Base-by-base conservation (phyloP, 23 tunicate genomes). In the Trididemnum nubilum region DNA sequence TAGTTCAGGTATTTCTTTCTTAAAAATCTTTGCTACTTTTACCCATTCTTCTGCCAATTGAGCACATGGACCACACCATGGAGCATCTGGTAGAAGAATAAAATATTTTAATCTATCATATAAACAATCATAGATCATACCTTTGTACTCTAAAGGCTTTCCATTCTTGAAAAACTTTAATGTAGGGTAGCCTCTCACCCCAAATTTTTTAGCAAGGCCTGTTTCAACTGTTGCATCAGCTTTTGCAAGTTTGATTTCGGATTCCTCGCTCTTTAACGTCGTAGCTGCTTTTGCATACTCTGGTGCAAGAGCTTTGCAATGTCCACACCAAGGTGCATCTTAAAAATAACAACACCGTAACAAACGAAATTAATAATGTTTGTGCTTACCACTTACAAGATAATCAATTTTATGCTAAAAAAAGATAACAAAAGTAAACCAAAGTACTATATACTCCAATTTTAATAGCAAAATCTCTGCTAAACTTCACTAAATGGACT, bases 271-370 rank as follows among this genome's bases (percentile, higher is more conserved):
- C 0, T 76, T 79, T 33, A 96, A 72, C 0, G 64, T 2, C 0
- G 75, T 58, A 2, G 99, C 99, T 22, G 99, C 99, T 37, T 84
- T 87, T 23, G 85, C 99, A 76, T 91, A 96, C 61, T 96, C 99
- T n/a, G 99, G 99, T 1, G 97, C 99, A 29, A 96, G 82, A 24
- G 93, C 87, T 73, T 96, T 96, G 85, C 99, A 96, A 73, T 96
- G 99, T 35, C 99, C 99, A 81, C 99, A 96, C 99, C 99, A 96
- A 54, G 99, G 99, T 50, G 99, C 99, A 82, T 96, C 97, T 91
- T 86, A 76, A 83, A 64, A 7, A 44, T 44, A 33, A 59, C 91
- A 97, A 91, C 83, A 96, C 99, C 91, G 36, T 91, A 96, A 81
- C 92, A 97, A 61, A 96, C 97, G 27, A 96, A 83, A 64, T 91